Conservation (phyloP, 2,888 invertebrate species). For the Mythimna ferrago region DNA sequence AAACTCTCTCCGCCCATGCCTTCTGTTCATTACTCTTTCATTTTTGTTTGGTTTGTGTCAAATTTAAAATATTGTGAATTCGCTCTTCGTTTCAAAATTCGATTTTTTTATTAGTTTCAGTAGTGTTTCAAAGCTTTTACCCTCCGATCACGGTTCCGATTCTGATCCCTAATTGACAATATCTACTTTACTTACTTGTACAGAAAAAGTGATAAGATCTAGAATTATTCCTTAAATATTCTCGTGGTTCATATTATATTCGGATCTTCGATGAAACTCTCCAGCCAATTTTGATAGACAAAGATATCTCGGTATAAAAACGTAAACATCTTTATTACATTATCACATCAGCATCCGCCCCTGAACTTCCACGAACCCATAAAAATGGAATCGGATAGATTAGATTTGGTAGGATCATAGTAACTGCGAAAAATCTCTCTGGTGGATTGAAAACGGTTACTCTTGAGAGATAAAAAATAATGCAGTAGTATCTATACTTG, state of each 20-base stretch:
- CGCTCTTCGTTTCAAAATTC: too few relatives aligned
- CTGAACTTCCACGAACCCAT: not conserved
- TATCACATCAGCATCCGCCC: not conserved
- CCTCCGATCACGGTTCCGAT: too few relatives aligned
- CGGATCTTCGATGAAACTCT: not conserved
- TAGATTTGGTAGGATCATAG: not conserved
- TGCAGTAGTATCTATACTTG: not conserved
- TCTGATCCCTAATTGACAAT: too few relatives aligned
- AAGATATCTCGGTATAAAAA: not conserved
- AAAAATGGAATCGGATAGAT: not conserved
- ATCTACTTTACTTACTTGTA: too few relatives aligned
- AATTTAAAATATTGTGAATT: too few relatives aligned
- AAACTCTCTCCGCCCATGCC: too few relatives aligned
- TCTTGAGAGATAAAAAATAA: conserved; percentile 32
- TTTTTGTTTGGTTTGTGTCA: too few relatives aligned
- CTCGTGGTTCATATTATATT: not conserved
- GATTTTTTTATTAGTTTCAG: too few relatives aligned
- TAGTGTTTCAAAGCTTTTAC: too few relatives aligned
- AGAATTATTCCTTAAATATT: not conserved
- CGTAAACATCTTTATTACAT: not conserved
- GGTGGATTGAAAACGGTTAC: conserved; percentile 20
- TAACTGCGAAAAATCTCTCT: conserved; percentile 2
- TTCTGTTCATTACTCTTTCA: too few relatives aligned
- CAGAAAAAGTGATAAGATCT: not conserved
- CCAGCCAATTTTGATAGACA: not conserved